Evolutionary conservation across 1,140 invertebrate genomes (phyloP).

Genomic region (Sesamia nonagrioides): DNA sequence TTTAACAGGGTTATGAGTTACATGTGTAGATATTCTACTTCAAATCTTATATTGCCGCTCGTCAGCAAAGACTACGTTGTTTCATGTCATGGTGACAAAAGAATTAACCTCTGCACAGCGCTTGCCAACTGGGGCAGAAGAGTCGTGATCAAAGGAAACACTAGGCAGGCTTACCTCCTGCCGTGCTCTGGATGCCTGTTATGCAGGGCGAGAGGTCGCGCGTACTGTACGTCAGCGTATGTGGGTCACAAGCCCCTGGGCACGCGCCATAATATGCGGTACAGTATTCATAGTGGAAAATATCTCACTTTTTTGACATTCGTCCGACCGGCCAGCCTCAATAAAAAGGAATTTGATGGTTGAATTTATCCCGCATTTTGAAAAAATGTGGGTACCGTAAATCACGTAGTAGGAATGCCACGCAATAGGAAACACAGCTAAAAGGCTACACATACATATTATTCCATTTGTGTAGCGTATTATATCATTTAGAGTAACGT

Average conservation of each 20-base stretch:
- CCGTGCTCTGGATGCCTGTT: slow-evolving; percentile 57
- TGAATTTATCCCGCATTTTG: neutral
- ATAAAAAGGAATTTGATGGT: slow-evolving; percentile 1
- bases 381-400: neutral
- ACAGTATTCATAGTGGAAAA: slow-evolving; percentile 23
- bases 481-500: neutral
- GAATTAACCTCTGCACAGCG: slow-evolving; percentile 53
- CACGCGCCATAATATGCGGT: slow-evolving; percentile 14
- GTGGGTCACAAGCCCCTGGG: slow-evolving; percentile 52
- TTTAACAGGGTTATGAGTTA: neutral
- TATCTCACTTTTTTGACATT: slow-evolving; percentile 16
- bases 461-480: neutral
- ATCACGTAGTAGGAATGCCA: neutral
- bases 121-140: slow-evolving; percentile 59
- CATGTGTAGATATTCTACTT: neutral
- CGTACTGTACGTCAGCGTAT: slow-evolving; percentile 38
- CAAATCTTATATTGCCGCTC: neutral
- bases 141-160: slow-evolving; percentile 61
- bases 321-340: neutral
- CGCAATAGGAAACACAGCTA: neutral
- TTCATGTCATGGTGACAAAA: slow-evolving; percentile 51
- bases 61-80: slow-evolving; percentile 7
- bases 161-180: slow-evolving; percentile 59
- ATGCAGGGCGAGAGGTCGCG: slow-evolving; percentile 33
- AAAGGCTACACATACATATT: neutral